A percentile compares a stretch with the other conserved stretches of the same genome.
Evolutionary conservation across 2,888 invertebrate species (phyloP).

Genomic region (Dicyrtomina minuta): DNA sequence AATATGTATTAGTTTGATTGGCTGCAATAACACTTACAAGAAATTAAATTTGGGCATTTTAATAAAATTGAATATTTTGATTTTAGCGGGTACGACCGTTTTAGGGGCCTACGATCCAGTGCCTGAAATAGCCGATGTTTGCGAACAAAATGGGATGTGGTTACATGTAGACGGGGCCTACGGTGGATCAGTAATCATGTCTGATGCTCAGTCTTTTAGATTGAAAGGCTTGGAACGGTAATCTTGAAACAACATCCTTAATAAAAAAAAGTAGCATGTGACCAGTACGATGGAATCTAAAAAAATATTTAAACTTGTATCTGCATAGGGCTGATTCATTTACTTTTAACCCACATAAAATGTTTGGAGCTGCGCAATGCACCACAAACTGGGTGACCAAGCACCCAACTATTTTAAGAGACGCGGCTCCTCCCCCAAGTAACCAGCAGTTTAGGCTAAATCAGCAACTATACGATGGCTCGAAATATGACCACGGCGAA

Average conservation of each 20-base stretch:
- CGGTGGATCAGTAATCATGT: conserved; percentile 38
- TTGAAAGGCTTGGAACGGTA: conserved; percentile 37
- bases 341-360: conserved; percentile 13
- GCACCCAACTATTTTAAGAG: background rate
- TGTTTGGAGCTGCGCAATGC: background rate
- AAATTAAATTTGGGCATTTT: no score
- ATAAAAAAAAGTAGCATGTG: no score
- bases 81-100: conserved; percentile 20
- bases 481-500: conserved; percentile 12
- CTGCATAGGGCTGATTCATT: conserved; percentile 10
- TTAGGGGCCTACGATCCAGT: conserved; percentile 24
- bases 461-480: background rate
- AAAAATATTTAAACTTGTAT: no score
- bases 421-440: background rate
- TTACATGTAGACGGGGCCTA: conserved; percentile 28
- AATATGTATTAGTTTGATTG: no score
- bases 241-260: background rate
- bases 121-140: conserved; percentile 14
- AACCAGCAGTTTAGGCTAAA: background rate
- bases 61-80: conserved; percentile 9
- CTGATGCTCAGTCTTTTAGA: conserved; percentile 20
- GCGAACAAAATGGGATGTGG: conserved; percentile 38
- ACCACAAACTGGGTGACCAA: background rate
- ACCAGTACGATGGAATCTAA: no score
- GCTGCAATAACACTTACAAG: no score